These are phyloP conservation scores for Philhelius pedissequus DNA, from an alignment of 2,888 invertebrate genomes.

Conservation along the genomic window DNA sequence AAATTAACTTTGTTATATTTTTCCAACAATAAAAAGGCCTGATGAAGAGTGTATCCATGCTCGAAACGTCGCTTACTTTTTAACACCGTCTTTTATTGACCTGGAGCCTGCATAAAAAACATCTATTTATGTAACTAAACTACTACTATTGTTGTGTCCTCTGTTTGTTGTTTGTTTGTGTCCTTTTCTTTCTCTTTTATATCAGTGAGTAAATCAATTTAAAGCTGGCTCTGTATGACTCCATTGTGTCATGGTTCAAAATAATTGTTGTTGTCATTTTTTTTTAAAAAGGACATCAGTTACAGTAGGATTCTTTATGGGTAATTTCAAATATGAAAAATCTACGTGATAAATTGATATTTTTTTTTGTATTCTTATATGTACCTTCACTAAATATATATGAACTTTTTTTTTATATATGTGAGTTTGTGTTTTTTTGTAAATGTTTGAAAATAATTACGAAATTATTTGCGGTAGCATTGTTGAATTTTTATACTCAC, in stretches of 20 bases:
- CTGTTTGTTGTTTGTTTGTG: slow-evolving; percentile 37
- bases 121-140: slow-evolving; percentile 7
- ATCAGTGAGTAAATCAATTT: slow-evolving; percentile 62
- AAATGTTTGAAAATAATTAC: slow-evolving; percentile 57
- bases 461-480: slow-evolving; percentile 65
- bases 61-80: too few relatives aligned
- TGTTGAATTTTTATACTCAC: slow-evolving; percentile 31
- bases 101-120: too few relatives aligned
- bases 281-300: slow-evolving; percentile 57
- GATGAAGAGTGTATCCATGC: too few relatives aligned
- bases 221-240: slow-evolving; percentile 43
- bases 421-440: slow-evolving; percentile 4
- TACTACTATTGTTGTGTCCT: slow-evolving; percentile 21
- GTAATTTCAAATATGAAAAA: slow-evolving; percentile 48
- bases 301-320: slow-evolving; percentile 60
- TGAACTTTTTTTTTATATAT: background rate
- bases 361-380: slow-evolving; percentile 13
- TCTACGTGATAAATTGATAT: slow-evolving; percentile 63
- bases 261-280: too few relatives aligned
- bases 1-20: too few relatives aligned
- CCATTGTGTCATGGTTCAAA: slow-evolving; percentile 62
- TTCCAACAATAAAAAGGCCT: too few relatives aligned
- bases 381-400: background rate
- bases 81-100: too few relatives aligned
- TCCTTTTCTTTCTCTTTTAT: slow-evolving; percentile 4